phyloP scores from a whole-genome alignment of 2,797 vertebrate genomes.

The Aeoliscus strigatus region DNA sequence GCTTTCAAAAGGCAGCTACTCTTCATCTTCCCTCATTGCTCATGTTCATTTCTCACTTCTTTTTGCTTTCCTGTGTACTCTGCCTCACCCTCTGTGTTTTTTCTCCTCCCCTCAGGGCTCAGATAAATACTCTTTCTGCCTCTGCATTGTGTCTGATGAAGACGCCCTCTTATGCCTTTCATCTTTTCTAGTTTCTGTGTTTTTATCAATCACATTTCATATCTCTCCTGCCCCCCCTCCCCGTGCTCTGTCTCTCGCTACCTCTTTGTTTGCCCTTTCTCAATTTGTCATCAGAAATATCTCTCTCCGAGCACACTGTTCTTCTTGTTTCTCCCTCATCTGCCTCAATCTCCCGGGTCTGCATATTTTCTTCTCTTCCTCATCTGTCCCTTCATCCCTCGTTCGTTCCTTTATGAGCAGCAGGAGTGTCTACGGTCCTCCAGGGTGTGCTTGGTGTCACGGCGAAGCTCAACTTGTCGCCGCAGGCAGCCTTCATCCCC shows the following conservation, averaged over 20 bases:
- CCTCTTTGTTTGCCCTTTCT: constrained; percentile 56
- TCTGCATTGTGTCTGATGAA: constrained; percentile 34
- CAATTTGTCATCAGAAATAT: constrained; percentile 51
- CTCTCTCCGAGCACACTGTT: constrained; percentile 19
- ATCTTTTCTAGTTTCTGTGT: constrained; percentile 48
- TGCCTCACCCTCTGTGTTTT: constrained; percentile 19
- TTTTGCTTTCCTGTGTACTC: constrained; percentile 28
- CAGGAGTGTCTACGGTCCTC: constrained; percentile 35
- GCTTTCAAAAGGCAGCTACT: constrained; percentile 54
- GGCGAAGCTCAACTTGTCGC: constrained; percentile 42
- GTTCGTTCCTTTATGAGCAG: constrained; percentile 18
- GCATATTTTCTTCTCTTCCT: constrained; percentile 5
- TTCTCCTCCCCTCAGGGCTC: constrained; percentile 22
- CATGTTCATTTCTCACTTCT: constrained; percentile 29
- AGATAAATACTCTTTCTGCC: constrained; percentile 49
- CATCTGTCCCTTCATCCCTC: constrained; percentile 22
- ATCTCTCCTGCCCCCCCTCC: constrained; percentile 32
- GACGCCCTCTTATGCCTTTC: constrained; percentile 41
- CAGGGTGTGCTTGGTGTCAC: constrained; percentile 48
- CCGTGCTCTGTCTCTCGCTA: constrained; percentile 18
- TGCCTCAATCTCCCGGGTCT: constrained; percentile 23
- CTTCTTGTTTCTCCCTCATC: constrained; percentile 25
- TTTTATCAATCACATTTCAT: constrained; percentile 37
- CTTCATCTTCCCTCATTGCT: constrained; percentile 31
- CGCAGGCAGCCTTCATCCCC: constrained; percentile 43